Conservation (phyloP, 2,113 vertebrate genomes). For the Cinclus mexicanus region DNA sequence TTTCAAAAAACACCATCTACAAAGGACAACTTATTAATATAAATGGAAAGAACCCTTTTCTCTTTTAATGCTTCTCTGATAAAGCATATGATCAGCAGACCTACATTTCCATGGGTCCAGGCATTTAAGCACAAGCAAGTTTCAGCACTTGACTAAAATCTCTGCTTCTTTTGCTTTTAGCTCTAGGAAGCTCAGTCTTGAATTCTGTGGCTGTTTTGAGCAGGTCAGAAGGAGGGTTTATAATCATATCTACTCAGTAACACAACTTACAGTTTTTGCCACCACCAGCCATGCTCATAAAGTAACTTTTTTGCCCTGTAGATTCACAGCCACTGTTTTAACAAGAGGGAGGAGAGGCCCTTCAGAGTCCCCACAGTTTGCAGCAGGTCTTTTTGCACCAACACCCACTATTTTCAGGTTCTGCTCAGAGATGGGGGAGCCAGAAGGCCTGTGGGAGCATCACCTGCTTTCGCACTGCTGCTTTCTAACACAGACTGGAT, state of each 20-base stretch:
- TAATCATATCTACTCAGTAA: neutral
- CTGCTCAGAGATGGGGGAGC: neutral
- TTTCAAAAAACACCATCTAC: neutral
- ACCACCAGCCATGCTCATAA: neutral
- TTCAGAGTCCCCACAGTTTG: neutral
- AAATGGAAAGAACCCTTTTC: neutral
- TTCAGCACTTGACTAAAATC: neutral
- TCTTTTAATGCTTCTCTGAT: neutral
- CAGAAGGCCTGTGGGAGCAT: neutral
- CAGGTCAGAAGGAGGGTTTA: neutral
- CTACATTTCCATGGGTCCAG: neutral
- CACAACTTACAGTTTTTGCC: neutral
- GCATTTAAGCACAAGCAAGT: neutral
- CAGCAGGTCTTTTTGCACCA: neutral
- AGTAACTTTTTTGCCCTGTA: neutral
- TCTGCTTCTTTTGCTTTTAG: neutral
- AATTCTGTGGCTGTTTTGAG: neutral
- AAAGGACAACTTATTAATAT: neutral
- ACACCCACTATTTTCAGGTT: neutral
- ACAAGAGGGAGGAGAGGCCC: neutral
- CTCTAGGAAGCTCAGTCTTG: neutral
- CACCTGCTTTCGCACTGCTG: neutral
- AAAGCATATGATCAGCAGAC: neutral
- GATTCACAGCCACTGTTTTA: neutral
- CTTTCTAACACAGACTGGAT: neutral